Percentiles rank a stretch among this genome's conserved stretches.
phyloP scores from a whole-genome alignment of 2,888 invertebrate species.

The Monochamus alternatus region DNA sequence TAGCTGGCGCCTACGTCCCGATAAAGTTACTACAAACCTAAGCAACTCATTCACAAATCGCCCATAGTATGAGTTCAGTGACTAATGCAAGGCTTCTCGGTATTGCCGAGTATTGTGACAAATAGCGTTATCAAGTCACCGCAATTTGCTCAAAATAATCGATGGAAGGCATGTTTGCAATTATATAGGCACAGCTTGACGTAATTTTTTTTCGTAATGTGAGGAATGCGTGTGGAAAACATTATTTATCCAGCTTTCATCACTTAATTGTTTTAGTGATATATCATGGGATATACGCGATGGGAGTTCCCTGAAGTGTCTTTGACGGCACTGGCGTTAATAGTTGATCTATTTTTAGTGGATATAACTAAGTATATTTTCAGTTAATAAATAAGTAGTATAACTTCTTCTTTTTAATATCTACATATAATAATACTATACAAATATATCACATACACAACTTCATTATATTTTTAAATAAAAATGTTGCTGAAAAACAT shows the following conservation, averaged over 20 bases:
- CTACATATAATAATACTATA: too few relatives aligned
- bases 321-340: background rate
- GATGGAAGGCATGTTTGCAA: background rate
- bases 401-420: too few relatives aligned
- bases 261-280: background rate
- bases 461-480: too few relatives aligned
- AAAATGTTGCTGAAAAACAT: too few relatives aligned
- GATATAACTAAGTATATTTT: too few relatives aligned
- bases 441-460: too few relatives aligned
- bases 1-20: conserved; percentile 4
- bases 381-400: too few relatives aligned
- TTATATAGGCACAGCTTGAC: background rate
- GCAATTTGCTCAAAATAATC: background rate
- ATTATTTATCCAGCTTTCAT: conserved; percentile 1
- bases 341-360: background rate
- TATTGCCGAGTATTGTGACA: background rate
- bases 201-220: conserved; percentile 10
- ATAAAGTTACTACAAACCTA: conserved; percentile 11
- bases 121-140: background rate
- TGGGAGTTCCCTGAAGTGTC: background rate
- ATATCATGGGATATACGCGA: background rate
- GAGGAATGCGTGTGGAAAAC: background rate
- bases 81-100: conserved; percentile 6
- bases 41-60: conserved; percentile 5
- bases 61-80: background rate